Evolutionary conservation across 2,113 vertebrate genomes (phyloP).

Genomic region (Cebidichthys violaceus): DNA sequence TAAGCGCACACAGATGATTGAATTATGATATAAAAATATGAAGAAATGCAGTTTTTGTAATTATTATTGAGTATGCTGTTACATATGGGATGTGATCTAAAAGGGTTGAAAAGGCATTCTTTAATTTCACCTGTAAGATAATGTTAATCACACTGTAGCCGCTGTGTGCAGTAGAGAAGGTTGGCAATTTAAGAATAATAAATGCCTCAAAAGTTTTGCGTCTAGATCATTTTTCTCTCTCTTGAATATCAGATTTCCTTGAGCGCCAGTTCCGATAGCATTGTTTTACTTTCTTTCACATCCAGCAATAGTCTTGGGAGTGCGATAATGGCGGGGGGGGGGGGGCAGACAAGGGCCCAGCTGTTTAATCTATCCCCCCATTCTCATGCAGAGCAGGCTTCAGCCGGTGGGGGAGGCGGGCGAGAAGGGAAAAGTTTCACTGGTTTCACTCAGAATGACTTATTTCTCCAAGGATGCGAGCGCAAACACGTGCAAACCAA

Average conservation of each 20-base stretch:
- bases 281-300: slow-evolving; percentile 44
- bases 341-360: slow-evolving; percentile 56
- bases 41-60: neutral
- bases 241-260: slow-evolving; percentile 43
- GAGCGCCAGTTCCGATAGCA: slow-evolving; percentile 34
- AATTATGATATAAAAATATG: too few species aligned
- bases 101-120: neutral
- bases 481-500: slow-evolving; percentile 62
- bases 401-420: slow-evolving; percentile 27
- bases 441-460: slow-evolving; percentile 58
- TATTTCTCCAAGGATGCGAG: slow-evolving; percentile 60
- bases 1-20: neutral
- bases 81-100: neutral
- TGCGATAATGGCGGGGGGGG: slow-evolving; percentile 23
- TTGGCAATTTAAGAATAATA: neutral
- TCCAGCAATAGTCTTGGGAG: slow-evolving; percentile 42
- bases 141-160: neutral
- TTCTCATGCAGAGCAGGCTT: slow-evolving; percentile 71
- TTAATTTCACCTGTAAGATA: neutral
- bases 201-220: slow-evolving; percentile 2
- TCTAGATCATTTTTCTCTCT: slow-evolving; percentile 32
- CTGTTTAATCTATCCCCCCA: slow-evolving; percentile 68
- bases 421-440: slow-evolving; percentile 31
- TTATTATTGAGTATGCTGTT: neutral
- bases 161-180: neutral